phyloP scores from a whole-genome alignment of 2,888 invertebrate species.

The Minunthozetes semirufus region DNA sequence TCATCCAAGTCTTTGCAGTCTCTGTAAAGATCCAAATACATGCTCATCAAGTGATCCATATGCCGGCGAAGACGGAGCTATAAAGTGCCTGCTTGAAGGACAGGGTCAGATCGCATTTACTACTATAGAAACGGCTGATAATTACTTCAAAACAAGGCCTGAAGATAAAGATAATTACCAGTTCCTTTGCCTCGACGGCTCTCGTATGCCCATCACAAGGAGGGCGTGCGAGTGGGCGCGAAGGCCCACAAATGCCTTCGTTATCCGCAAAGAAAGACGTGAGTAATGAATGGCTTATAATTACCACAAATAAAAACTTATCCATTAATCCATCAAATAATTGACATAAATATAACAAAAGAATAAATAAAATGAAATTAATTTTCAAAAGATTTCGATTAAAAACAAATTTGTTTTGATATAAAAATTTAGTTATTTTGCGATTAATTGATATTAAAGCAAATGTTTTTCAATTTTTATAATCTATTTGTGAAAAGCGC shows the following conservation, averaged over 20 bases:
- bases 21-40: conserved; percentile 53
- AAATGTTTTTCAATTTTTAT: too few relatives aligned
- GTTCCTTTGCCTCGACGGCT: conserved; percentile 72
- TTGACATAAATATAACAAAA: too few relatives aligned
- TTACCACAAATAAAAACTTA: too few relatives aligned
- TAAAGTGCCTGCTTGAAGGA: conserved; percentile 70
- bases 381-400: too few relatives aligned
- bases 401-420: too few relatives aligned
- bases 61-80: conserved; percentile 78
- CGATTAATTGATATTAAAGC: too few relatives aligned
- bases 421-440: too few relatives aligned
- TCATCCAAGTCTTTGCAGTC: conserved; percentile 68
- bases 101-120: conserved; percentile 76
- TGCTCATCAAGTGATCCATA: conserved; percentile 75
- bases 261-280: conserved; percentile 55
- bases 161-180: conserved; percentile 49
- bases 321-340: too few relatives aligned
- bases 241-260: conserved; percentile 73
- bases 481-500: conserved; percentile 12
- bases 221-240: conserved; percentile 71
- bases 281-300: too few relatives aligned
- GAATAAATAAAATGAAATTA: too few relatives aligned
- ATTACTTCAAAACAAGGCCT: conserved; percentile 57
- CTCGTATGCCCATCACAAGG: conserved; percentile 58
- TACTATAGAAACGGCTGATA: conserved; percentile 68